These are phyloP conservation scores for Tapirus terrestris DNA, from an alignment of 2,113 vertebrate genomes.

Conservation along the genomic window DNA sequence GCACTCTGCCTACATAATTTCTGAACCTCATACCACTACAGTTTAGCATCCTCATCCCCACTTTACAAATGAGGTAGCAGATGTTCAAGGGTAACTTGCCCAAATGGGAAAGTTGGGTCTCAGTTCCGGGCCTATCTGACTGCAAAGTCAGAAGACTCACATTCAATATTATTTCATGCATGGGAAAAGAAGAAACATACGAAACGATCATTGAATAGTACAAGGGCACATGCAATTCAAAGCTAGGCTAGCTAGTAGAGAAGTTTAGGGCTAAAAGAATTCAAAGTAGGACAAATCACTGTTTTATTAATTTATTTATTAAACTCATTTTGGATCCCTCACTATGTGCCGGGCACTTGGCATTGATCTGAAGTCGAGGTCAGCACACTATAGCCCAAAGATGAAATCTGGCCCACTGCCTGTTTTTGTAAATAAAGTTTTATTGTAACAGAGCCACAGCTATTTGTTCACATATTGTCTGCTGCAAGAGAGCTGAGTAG, in stretches of 20 bases:
- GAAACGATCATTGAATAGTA: background rate
- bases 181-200: background rate
- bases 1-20: background rate
- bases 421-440: conserved; percentile 31
- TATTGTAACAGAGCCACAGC: background rate
- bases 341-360: background rate
- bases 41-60: background rate
- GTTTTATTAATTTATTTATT: background rate
- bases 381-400: background rate
- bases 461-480: background rate
- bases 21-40: background rate
- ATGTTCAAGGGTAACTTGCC: conserved; percentile 22
- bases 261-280: background rate
- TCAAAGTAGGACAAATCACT: background rate
- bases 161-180: background rate
- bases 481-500: background rate
- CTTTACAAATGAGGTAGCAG: conserved; percentile 8
- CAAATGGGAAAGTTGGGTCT: background rate
- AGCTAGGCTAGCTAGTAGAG: background rate
- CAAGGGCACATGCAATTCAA: background rate
- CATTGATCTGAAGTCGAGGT: background rate
- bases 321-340: background rate
- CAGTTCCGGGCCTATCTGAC: background rate
- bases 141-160: background rate
- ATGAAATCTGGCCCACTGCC: background rate